Conservation (phyloP, 2,888 invertebrate genomes). For the Neoaliturus tenellus region DNA sequence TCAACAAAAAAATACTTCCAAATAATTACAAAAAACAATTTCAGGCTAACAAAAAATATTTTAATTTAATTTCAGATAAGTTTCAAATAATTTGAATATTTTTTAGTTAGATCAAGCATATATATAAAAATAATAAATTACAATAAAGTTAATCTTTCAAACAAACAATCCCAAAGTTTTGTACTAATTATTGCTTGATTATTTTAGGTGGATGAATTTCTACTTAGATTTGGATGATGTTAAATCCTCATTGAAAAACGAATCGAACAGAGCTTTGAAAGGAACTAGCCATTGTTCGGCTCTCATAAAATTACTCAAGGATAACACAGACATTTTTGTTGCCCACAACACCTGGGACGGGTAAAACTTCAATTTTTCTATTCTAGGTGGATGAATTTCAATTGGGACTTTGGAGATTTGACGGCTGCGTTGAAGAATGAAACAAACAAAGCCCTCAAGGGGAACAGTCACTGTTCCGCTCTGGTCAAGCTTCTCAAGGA, state of each 20-base stretch:
- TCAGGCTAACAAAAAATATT: too few relatives aligned
- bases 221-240: slow-evolving; percentile 80
- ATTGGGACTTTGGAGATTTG: slow-evolving; percentile 80
- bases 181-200: too few relatives aligned
- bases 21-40: too few relatives aligned
- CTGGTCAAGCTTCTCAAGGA: slow-evolving; percentile 80
- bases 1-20: too few relatives aligned
- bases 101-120: too few relatives aligned
- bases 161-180: too few relatives aligned
- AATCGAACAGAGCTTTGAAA: background rate
- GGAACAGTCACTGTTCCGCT: slow-evolving; percentile 79
- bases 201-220: slow-evolving; percentile 76
- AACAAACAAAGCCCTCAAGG: slow-evolving; percentile 62
- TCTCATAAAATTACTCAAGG: slow-evolving; percentile 79
- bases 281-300: slow-evolving; percentile 80
- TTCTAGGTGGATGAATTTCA: slow-evolving; percentile 77
- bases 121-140: too few relatives aligned
- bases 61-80: too few relatives aligned
- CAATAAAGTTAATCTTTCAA: too few relatives aligned
- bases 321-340: slow-evolving; percentile 76
- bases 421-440: slow-evolving; percentile 70
- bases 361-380: slow-evolving; percentile 69
- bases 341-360: slow-evolving; percentile 82
- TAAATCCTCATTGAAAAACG: slow-evolving; percentile 70
- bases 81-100: too few relatives aligned